Base-by-base conservation (phyloP, 2,797 vertebrate genomes). In the Hypotaenidia philippensis region DNA sequence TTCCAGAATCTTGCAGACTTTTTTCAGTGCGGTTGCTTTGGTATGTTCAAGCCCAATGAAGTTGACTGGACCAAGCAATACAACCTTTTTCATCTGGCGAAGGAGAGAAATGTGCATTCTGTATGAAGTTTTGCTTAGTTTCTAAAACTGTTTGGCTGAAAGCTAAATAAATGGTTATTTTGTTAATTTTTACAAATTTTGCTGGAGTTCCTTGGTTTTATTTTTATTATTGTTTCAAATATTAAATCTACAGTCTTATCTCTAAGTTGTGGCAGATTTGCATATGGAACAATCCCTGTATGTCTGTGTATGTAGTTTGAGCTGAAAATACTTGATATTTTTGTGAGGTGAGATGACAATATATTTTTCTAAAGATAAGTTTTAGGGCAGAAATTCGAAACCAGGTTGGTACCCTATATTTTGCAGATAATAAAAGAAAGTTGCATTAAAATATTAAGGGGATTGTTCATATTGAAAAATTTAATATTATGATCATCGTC, bases 61-160 rank as follows among this genome's bases (percentile, higher is more conserved):
- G 95, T 99, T 65, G 99, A 99, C 95, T 99, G 99, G 99, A 99
- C 99, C 17, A 98, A 99, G 84, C 99, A 99, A 91, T 98, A 98
- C 53, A 98, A 98, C 53, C 68, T 96, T 88, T 95, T 98, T 38
- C 98, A 99, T 65, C 98, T 97, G 22, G 75, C 96, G 49, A 96
- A 98, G 90, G 98, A 99, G 61, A 98, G 98, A 65, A 97, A 95
- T 60, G 88, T 98, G 29, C 98, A 99, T 94, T 95, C 98, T 34
- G 98, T 99, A 19, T 98, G 83, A 98, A 94, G 25, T 66, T 81
- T 25, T 64, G 22, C 10, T 8, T 26, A 26, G 71, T 81, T 87
- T 65, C 53, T 80, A 25, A 57, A 66, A 41, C 2, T 0, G 1
- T 65, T 70, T 69, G 87, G 15, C 25, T 86, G 80, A 69, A 92